A percentile compares a stretch with the other conserved stretches of the same genome.
These are phyloP conservation scores for Riparia riparia DNA, from an alignment of 2,113 vertebrate species.

Conservation along the genomic window DNA sequence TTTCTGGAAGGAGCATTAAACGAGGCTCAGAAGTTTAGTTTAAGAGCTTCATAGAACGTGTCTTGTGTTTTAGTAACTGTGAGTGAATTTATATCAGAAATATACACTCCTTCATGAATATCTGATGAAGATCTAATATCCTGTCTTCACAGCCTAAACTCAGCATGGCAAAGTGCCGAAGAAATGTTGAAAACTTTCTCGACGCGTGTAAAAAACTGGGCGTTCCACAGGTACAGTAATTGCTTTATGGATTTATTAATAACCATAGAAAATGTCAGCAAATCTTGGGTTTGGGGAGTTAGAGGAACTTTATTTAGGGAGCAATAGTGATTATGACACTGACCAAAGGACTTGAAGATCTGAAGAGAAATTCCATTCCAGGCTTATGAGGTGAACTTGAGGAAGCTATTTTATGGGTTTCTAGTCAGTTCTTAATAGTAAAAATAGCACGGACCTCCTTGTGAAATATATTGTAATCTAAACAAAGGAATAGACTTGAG, in stretches of 20 bases:
- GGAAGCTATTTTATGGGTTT: background rate
- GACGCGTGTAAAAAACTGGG: constrained; percentile 98
- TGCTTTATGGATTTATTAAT: background rate
- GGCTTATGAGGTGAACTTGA: background rate
- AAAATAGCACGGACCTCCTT: background rate
- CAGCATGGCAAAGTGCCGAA: constrained; percentile 98
- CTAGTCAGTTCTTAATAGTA: background rate
- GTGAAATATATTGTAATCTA: background rate
- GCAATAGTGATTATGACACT: background rate
- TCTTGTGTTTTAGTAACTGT: background rate
- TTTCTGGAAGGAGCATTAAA: background rate
- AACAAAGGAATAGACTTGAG: background rate
- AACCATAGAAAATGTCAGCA: background rate
- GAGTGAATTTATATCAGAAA: background rate
- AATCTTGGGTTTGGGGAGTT: background rate
- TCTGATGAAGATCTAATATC: background rate
- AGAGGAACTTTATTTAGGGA: background rate
- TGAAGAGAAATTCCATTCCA: background rate
- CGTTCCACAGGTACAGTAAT: constrained; percentile 88
- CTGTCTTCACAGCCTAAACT: constrained; percentile 90
- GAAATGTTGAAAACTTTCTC: constrained; percentile 98
- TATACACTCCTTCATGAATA: background rate
- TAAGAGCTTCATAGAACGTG: background rate
- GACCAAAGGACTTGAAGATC: background rate
- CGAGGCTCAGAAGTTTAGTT: background rate